phyloP scores from a whole-genome alignment of 2,113 vertebrate genomes.

The Choloepus hoffmanni region DNA sequence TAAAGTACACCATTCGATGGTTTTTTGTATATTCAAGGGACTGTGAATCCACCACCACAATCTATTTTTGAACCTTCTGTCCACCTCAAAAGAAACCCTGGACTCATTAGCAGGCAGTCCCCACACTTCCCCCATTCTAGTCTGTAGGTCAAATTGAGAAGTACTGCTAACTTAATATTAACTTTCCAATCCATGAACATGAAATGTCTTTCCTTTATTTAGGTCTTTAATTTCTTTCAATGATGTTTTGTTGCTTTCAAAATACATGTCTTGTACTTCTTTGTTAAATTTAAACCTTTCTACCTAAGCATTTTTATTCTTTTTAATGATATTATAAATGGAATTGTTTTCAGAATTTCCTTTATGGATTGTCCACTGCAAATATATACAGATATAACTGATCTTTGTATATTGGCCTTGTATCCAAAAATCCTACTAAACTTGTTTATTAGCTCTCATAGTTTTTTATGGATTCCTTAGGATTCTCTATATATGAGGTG shows the following conservation, averaged over 20 bases:
- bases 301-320: neutral
- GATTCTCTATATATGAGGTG: neutral
- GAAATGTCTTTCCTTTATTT: neutral
- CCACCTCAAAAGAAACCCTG: neutral
- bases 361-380: neutral
- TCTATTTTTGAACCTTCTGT: neutral
- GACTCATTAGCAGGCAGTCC: neutral
- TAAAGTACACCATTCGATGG: too few species aligned
- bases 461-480: neutral
- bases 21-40: accelerated
- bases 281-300: neutral
- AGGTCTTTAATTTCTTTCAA: neutral
- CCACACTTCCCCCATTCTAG: accelerated
- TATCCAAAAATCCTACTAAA: neutral
- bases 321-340: neutral
- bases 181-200: neutral
- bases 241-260: neutral
- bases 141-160: neutral
- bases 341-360: neutral
- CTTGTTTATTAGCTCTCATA: neutral
- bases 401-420: neutral
- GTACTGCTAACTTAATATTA: too few species aligned
- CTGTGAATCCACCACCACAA: neutral
- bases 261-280: neutral
- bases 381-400: neutral